Base-by-base conservation (phyloP, 2,797 vertebrate species). In the Spea hammondii region DNA sequence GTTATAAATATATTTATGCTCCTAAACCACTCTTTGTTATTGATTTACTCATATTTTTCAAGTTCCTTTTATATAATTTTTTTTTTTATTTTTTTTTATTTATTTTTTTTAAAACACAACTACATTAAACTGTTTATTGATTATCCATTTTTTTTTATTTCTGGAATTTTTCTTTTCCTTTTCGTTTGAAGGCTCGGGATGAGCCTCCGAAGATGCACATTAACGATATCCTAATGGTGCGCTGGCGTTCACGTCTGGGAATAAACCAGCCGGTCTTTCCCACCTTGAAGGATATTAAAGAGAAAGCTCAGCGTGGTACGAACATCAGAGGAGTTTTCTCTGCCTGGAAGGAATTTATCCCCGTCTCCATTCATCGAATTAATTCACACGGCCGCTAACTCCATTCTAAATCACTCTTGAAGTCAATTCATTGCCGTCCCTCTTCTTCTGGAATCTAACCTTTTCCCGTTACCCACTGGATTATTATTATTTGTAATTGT, bases 241-340 rank as follows among this genome's bases (percentile, higher is more conserved):
- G 14, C 59, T 60, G 53, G 44, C 44, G 44, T 59, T 69, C 51
- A 9, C 50, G 45, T 55, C 32, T 11, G 64, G 74, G 74, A 68
- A 76, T 76, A 50, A 48, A 68, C 59, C 14, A 62, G 14, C 59
- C 51, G 5, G 6, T 62, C 5, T 48, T 47, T 45, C 65, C 65
- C 50, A 76, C 74, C 51, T 54, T 55, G 45, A 76, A 12, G 12
- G 51, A 55, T 67, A 76, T 57, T 44, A 76, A 67, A 67, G 50
- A 17, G 48, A 53, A 44, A 55, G 53, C 50, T 54, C 64, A 55
- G 62, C 50, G 57, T 55, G 64, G 53, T 13, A 44, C 9, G n/a
- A 44, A 57, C 53, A 55, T 64, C 65, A 53, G 49, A 54, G 51
- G 44, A 14, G 13, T 46, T 10, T 47, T 6, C 46, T 50, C 45